Evolutionary conservation across 2,113 vertebrate species (phyloP).

Genomic region (Phyllostomus hastatus): DNA sequence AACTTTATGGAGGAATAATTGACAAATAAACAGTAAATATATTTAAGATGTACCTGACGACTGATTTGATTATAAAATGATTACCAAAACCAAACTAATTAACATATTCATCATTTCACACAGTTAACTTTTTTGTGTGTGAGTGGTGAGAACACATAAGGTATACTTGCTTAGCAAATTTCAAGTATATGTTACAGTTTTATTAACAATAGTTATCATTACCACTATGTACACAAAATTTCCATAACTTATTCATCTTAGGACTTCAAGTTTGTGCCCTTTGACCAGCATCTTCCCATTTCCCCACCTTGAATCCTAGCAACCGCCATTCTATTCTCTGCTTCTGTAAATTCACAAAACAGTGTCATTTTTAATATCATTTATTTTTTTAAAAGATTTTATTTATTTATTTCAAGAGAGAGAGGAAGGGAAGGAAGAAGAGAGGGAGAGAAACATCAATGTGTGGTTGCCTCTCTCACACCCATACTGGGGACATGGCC

Average conservation of each 20-base stretch:
- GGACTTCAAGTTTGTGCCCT: neutral
- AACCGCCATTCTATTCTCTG: neutral
- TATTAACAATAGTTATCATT: neutral
- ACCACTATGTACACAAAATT: neutral
- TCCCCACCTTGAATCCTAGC: neutral
- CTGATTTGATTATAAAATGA: neutral
- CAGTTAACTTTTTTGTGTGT: neutral
- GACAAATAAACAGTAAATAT: neutral
- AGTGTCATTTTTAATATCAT: neutral
- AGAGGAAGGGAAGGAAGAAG: too few species aligned
- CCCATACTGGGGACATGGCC: too few species aligned
- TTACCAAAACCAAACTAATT: neutral
- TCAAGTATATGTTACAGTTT: neutral
- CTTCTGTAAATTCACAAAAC: neutral
- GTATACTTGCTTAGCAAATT: neutral
- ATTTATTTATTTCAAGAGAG: too few species aligned
- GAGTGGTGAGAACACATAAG: neutral
- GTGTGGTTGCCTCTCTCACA: too few species aligned
- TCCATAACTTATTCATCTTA: neutral
- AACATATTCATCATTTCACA: neutral
- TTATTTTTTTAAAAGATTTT: neutral
- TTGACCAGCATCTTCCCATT: neutral
- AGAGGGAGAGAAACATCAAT: too few species aligned
- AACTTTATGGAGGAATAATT: neutral
- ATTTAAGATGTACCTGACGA: neutral